Evolutionary conservation across 2,888 invertebrate genomes (phyloP), one percentile per base, ranked within the genome.

Genomic region (Epinotia brunnichana): DNA sequence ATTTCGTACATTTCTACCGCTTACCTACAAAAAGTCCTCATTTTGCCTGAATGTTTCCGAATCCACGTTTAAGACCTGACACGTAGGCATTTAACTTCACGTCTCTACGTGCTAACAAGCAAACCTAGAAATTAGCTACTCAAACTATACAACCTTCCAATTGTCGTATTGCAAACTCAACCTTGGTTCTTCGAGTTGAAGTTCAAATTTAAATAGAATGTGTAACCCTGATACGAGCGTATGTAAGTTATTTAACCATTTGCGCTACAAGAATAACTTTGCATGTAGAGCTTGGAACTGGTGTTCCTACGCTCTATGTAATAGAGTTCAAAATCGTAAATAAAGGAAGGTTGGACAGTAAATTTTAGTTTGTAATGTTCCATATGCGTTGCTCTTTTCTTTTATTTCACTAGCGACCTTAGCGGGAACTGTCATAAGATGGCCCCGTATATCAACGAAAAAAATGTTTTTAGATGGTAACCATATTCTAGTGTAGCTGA

Each of bases 61-160:
- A 48, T 19, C 63, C 35, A 39, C 70, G 48, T 57, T 44, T 51
- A n/a, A 19, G 21, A n/a, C 63, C 15, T 29, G n/a, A 39, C 60
- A 60, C 71, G 71, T 66, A 48, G 24, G 54, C 56, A 60, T 71
- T 71, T 66, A 66, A 59, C 60, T 71, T 60, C 54, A 54, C 24
- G 60, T 17, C 13, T 35, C 19, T 66, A 60, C 71, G 66, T 70
- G 66, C 29, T 66, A 71, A 61, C 60, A 61, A 54, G 41, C 56
- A 48, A 17, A 24, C 51, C 35, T 54, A 17, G 2, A 41, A 54
- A 56, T 66, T 24, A 24, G 0, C n/a, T 21, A 41, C 41, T 1
- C 56, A 21, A 66, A 2, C 39, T 24, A 48, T 2, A 41, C 21
- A 41, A 56, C 5, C 41, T 19, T 24, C 21, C 21, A 39, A 13